Evolutionary conservation across 2,797 vertebrate species (phyloP), one percentile per base, ranked within the genome.

Genomic region (Eulemur coronatus): DNA sequence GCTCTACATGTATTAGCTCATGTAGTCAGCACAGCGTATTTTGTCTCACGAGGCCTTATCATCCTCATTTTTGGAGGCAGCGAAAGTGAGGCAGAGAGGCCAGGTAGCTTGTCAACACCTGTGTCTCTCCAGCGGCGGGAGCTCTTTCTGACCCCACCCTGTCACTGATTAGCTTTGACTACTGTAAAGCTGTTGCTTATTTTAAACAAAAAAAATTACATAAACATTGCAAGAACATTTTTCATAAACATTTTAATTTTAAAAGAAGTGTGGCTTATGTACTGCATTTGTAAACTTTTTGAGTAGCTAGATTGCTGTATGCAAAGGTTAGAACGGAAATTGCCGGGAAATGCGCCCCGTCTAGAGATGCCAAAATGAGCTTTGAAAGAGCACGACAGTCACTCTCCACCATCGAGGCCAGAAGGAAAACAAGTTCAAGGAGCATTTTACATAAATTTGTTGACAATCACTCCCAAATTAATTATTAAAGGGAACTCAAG

Each of bases 401-500:
- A 1, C 24, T 50, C 12, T 48, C 28, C 24, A 72, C 61, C 22
- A 1, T 7, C 0, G 55, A 50, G 65, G 70, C 61, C 1, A 20
- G 65, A 33, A 41, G 78, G 30, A n/a, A 24, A 76, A 10, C 20
- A 41, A 57, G 20, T 35, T 50, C 72, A 41, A 48, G 52, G 28
- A 57, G 50, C 20, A 2, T 80, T 73, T 86, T 13, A 1, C 30
- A 30, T 38, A 52, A 28, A 30, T 72, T 46, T 48, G 24, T 35
- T 24, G 30, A 52, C 0, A 17, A n/a, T 93, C 17, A 1, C 12
- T 50, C n/a, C 26, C 41, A 43, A 81, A 35, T 38, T 70, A 17
- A 57, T 24, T 50, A 75, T 76, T 84, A 43, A 81, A 28, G 67
- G n/a, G 55, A 93, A 85, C 38, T 91, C 84, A 41, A 85, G 57